Percentiles rank a stretch among this genome's conserved stretches.
phyloP scores from a whole-genome alignment of 1,140 invertebrate species.

The Sycophila sp. region DNA sequence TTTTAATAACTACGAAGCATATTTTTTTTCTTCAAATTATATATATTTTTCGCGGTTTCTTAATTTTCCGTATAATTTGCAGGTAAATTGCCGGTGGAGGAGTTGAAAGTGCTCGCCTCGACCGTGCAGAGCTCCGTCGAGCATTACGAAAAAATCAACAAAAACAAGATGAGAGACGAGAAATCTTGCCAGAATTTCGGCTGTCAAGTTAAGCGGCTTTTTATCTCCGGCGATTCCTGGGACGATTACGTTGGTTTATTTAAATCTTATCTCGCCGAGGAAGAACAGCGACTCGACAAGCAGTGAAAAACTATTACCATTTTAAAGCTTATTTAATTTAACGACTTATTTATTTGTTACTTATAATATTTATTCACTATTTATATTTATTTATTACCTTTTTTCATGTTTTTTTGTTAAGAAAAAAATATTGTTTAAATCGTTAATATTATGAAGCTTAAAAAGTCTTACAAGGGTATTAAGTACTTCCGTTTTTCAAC shows the following conservation, averaged over 20 bases:
- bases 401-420: background rate
- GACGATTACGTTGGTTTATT: slow-evolving; percentile 48
- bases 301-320: slow-evolving; percentile 3
- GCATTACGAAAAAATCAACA: slow-evolving; percentile 43
- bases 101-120: slow-evolving; percentile 46
- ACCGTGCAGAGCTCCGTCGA: slow-evolving; percentile 48
- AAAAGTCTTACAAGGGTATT: too few species aligned
- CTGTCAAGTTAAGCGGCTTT: slow-evolving; percentile 43
- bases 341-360: slow-evolving; percentile 16
- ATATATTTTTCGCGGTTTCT: background rate
- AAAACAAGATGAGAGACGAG: background rate
- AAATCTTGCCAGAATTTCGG: slow-evolving; percentile 41
- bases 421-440: too few species aligned
- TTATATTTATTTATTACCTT: slow-evolving; percentile 31
- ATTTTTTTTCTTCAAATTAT: too few species aligned
- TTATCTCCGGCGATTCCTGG: slow-evolving; percentile 46
- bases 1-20: too few species aligned
- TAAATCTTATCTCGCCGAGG: slow-evolving; percentile 51
- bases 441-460: too few species aligned
- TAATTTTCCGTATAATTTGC: slow-evolving; percentile 11
- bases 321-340: background rate
- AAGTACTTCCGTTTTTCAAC: too few species aligned
- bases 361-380: too few species aligned
- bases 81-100: slow-evolving; percentile 37
- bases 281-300: slow-evolving; percentile 16